phyloP scores from a whole-genome alignment of 2,113 vertebrate species.

The Hepsetus odoe region DNA sequence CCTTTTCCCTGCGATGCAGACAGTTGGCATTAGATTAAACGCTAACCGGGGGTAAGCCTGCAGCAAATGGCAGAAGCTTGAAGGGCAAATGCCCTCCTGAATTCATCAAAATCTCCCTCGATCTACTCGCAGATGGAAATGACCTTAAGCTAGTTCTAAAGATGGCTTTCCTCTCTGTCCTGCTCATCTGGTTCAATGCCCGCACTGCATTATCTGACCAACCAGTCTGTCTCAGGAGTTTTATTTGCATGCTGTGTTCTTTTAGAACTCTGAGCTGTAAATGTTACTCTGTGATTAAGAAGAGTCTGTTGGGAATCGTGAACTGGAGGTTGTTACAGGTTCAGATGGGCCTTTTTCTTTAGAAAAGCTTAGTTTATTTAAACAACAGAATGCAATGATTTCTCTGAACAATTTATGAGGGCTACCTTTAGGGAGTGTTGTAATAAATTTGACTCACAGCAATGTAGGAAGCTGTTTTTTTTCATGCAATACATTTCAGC shows the following conservation, averaged over 20 bases:
- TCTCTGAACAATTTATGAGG: neutral
- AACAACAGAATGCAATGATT: neutral
- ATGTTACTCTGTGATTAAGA: constrained; percentile 40
- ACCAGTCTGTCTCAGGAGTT: constrained; percentile 25
- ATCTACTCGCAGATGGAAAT: constrained; percentile 62
- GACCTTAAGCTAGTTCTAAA: constrained; percentile 77
- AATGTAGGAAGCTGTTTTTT: neutral
- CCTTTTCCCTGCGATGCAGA: constrained; percentile 57
- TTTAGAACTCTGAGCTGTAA: constrained; percentile 36
- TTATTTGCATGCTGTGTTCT: constrained; percentile 24
- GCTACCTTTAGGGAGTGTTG: neutral
- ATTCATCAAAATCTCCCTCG: constrained; percentile 68
- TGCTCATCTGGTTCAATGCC: neutral
- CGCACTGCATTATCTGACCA: neutral
- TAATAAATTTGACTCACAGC: neutral
- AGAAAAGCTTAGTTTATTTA: constrained; percentile 24
- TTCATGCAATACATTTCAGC: neutral
- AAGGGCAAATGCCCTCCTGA: constrained; percentile 79
- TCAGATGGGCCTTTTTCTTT: constrained; percentile 24
- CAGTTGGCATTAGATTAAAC: constrained; percentile 81
- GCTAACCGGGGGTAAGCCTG: constrained; percentile 71
- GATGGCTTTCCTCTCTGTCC: constrained; percentile 55
- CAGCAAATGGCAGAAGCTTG: constrained; percentile 76
- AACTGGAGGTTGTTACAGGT: neutral
- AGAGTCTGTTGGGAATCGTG: constrained; percentile 1